These are phyloP conservation scores for Netelia virgata DNA, from an alignment of 2,888 invertebrate species.

Conservation along the genomic window DNA sequence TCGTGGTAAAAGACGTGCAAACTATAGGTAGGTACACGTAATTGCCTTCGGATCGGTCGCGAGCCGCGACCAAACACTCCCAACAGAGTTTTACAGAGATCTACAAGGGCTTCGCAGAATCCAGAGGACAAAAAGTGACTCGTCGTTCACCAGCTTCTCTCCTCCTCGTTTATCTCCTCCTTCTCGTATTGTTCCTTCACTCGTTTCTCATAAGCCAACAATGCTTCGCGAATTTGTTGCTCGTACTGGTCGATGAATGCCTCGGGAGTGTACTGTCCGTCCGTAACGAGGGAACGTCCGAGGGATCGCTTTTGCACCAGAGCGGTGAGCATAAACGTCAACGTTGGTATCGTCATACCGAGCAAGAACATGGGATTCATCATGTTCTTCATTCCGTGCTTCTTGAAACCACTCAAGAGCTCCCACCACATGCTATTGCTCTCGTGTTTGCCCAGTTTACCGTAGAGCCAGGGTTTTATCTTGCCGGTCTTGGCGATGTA, in stretches of 20 bases:
- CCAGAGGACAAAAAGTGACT: no score
- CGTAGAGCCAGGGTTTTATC: constrained; percentile 80
- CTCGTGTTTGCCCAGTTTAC: constrained; percentile 77
- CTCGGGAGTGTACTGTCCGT: constrained; percentile 65
- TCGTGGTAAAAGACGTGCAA: no score
- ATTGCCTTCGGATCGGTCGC: no score
- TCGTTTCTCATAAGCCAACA: constrained; percentile 74
- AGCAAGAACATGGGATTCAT: constrained; percentile 82
- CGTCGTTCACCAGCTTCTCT: constrained; percentile 45
- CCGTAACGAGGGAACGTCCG: constrained; percentile 65
- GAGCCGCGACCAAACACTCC: no score
- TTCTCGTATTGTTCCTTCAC: constrained; percentile 13
- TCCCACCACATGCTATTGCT: constrained; percentile 79
- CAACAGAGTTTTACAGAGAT: no score
- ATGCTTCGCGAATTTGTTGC: constrained; percentile 74
- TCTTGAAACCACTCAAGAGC: constrained; percentile 79
- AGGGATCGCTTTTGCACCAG: constrained; percentile 80
- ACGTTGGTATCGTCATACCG: constrained; percentile 81
- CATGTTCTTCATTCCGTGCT: constrained; percentile 81
- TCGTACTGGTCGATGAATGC: constrained; percentile 76
- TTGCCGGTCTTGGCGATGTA: constrained; percentile 82
- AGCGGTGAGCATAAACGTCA: constrained; percentile 81
- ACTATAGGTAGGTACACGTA: no score
- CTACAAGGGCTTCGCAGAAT: no score
- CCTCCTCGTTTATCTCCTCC: background rate